phyloP scores from a whole-genome alignment of 2,797 vertebrate species.

The Microcaecilia unicolor region DNA sequence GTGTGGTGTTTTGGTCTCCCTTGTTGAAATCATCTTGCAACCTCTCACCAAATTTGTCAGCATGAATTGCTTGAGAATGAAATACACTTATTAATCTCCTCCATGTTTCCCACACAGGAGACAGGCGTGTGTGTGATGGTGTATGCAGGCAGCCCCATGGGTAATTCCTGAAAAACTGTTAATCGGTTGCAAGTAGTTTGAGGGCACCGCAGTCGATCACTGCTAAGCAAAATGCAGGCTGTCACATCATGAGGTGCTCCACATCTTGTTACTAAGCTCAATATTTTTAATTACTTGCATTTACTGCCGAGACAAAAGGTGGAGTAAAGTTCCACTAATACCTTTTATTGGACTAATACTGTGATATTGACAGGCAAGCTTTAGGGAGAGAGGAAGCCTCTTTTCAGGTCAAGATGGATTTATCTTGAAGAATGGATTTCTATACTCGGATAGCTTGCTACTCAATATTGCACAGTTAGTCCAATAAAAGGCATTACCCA shows the following conservation, averaged over 20 bases:
- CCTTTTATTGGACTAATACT: constrained; percentile 57
- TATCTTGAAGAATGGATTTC: constrained; percentile 49
- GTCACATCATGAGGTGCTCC: constrained; percentile 13
- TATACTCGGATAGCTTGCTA: constrained; percentile 31
- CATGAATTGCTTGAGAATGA: no score
- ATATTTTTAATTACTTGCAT: constrained; percentile 69
- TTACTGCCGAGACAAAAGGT: constrained; percentile 54
- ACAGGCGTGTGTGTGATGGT: no score
- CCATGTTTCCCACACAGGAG: no score
- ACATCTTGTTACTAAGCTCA: constrained; percentile 41
- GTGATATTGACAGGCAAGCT: constrained; percentile 53
- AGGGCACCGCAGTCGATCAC: constrained; percentile 26
- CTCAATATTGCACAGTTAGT: constrained; percentile 39
- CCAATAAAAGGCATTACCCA: constrained; percentile 47
- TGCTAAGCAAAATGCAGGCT: constrained; percentile 33
- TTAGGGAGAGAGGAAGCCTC: constrained; percentile 50
- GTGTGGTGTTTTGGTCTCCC: no score
- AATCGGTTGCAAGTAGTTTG: no score
- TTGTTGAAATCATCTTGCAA: no score
- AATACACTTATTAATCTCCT: no score
- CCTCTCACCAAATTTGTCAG: no score
- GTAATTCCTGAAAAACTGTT: no score
- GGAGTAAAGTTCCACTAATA: constrained; percentile 57
- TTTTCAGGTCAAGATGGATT: constrained; percentile 48
- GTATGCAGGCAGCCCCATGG: no score